Evolutionary conservation across 30 jellyfish, hydroid and myxozoan genomes (phyloP), one percentile per base, ranked within the genome.

Genomic region (Cassiopea andromeda): DNA sequence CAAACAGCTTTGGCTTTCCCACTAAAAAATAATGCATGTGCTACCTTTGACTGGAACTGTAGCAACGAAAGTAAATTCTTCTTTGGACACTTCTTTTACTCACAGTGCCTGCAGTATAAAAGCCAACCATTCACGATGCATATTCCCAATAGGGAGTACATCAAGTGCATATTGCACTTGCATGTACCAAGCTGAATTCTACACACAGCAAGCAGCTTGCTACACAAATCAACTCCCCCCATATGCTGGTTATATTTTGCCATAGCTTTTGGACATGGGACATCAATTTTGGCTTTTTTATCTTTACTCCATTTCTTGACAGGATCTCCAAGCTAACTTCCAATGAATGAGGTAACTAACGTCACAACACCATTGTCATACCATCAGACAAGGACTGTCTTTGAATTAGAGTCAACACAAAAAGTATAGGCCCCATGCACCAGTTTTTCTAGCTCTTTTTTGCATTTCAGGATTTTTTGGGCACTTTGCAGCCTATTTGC

Each of bases 151-250:
- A n/a, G 14, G 44, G 1, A 72, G 64, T 77, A 46, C 9, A 77
- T 12, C 2, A 77, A n/a, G n/a, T n/a, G n/a, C n/a, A n/a, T n/a
- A n/a, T n/a, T n/a, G 76, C 87, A 77, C 17, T 77, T 77, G 45
- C 1, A 0, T 44, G 74, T 77, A 17, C 87, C 87, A 77, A 77
- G 87, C 76, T 49, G 0, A 10, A 77, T 46, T 7, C 87, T 5
- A 44, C 48, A 48, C 9, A 77, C 1, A 0, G 77, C 44, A 14
- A 77, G 44, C 48, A 46, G 75, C 87, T 1, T 77, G 48, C 1
- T 78, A 46, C 87, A 77, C 48, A 77, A 75, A 49, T 77, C 87
- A 77, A 77, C 87, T 10, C 87, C 87, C 0, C 57, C 81, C 81
- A 72, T 72, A 43, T 72, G 81, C 57, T 72, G 3, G 54, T 72